Percentiles rank a stretch among this genome's conserved stretches.
phyloP scores from a whole-genome alignment of 1,140 invertebrate species.

The Trichomalopsis sarcophagae region DNA sequence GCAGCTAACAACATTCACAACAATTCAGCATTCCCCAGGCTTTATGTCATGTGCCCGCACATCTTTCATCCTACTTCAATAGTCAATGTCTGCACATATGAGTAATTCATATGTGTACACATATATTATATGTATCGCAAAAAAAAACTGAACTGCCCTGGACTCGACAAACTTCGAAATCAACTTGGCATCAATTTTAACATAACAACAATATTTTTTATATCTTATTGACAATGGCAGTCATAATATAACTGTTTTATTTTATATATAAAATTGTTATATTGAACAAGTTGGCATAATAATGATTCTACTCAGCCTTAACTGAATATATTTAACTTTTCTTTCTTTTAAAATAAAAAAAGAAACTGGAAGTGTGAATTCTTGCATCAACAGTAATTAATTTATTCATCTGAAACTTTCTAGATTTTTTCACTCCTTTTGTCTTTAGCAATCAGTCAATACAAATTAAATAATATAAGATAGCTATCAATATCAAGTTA shows the following conservation, averaged over 20 bases:
- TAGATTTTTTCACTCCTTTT: constrained; percentile 33
- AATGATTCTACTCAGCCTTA: constrained; percentile 14
- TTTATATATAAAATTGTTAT: constrained; percentile 42
- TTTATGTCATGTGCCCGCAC: constrained; percentile 52
- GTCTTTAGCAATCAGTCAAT: constrained; percentile 41
- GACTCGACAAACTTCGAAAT: constrained; percentile 44
- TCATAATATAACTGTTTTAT: constrained; percentile 47
- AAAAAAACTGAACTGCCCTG: constrained; percentile 38
- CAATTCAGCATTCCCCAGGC: constrained; percentile 58
- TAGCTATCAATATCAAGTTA: constrained; percentile 45
- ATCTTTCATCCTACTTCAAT: constrained; percentile 47
- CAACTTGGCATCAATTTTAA: constrained; percentile 41
- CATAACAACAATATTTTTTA: constrained; percentile 45
- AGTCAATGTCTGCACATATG: constrained; percentile 44
- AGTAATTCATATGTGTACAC: constrained; percentile 27
- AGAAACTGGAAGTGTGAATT: constrained; percentile 34
- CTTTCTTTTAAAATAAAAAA: constrained; percentile 36
- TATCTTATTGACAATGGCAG: constrained; percentile 49
- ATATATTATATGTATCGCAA: constrained; percentile 19
- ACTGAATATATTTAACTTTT: constrained; percentile 14
- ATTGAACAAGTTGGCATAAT: constrained; percentile 38
- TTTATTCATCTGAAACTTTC: constrained; percentile 27
- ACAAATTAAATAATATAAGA: constrained; percentile 49
- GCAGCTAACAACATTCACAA: constrained; percentile 63
- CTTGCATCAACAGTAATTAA: constrained; percentile 15